These are phyloP conservation scores for Dasyurus viverrinus DNA, from an alignment of 2,113 vertebrate species.

Conservation along the genomic window DNA sequence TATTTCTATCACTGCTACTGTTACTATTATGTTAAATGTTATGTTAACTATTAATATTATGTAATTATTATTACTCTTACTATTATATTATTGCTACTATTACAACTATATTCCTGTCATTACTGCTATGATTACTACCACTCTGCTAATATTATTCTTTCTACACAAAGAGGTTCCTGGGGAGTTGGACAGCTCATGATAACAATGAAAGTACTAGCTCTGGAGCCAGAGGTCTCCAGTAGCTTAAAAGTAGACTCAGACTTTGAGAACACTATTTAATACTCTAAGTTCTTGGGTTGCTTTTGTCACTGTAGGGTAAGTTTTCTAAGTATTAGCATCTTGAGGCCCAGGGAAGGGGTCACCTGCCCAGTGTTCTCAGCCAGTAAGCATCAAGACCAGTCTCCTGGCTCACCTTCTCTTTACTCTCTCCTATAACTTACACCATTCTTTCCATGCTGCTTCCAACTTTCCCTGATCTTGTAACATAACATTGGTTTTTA, in stretches of 20 bases:
- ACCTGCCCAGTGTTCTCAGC: neutral
- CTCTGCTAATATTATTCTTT: neutral
- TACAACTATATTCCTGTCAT: too few species aligned
- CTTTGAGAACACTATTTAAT: neutral
- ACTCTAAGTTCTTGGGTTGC: neutral
- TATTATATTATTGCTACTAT: too few species aligned
- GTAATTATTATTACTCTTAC: too few species aligned
- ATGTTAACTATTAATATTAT: too few species aligned
- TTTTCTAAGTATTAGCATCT: neutral
- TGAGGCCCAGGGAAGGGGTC: neutral
- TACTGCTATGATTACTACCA: neutral
- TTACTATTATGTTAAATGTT: too few species aligned
- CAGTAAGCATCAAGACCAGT: neutral
- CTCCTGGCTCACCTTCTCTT: neutral
- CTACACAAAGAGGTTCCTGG: neutral
- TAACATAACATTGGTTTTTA: neutral
- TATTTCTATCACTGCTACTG: too few species aligned
- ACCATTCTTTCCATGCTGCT: neutral
- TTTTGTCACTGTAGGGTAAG: neutral
- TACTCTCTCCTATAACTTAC: neutral
- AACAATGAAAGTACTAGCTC: neutral
- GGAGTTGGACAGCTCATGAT: neutral
- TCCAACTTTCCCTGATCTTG: neutral
- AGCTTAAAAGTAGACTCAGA: neutral
- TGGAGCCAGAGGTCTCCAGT: neutral